These are phyloP conservation scores for Schizopygopsis pylzovi DNA, from an alignment of 2,797 vertebrate species.

Conservation along the genomic window DNA sequence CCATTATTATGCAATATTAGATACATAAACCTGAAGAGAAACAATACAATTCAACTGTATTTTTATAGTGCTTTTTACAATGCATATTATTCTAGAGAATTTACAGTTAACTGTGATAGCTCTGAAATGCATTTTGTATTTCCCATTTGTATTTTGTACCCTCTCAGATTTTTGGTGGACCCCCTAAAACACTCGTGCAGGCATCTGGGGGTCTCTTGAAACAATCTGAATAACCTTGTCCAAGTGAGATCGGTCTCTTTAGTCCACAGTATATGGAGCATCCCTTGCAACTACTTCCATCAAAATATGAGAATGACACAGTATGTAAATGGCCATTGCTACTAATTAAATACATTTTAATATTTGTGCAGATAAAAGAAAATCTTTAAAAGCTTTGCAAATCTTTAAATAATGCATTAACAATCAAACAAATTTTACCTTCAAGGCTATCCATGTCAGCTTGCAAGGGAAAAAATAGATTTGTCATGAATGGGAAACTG, in stretches of 20 bases:
- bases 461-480: conserved; percentile 79
- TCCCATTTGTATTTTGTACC: background rate
- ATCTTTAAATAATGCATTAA: background rate
- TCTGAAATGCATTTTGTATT: background rate
- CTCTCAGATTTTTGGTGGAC: background rate
- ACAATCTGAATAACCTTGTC: background rate
- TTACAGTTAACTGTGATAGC: background rate
- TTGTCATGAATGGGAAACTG: conserved; percentile 53
- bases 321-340: background rate
- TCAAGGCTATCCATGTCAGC: conserved; percentile 99
- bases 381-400: background rate
- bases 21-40: background rate
- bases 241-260: background rate
- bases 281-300: background rate
- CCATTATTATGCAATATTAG: conserved; percentile 14
- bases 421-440: conserved; percentile 83
- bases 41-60: background rate
- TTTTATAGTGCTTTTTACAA: background rate
- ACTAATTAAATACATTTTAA: background rate
- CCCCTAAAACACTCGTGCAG: background rate
- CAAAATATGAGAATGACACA: background rate
- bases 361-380: background rate
- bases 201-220: background rate
- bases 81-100: background rate
- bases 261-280: background rate